A percentile compares a stretch with the other conserved stretches of the same genome.
Conservation (phyloP, 2,888 invertebrate species). For the Clivina fossor region DNA sequence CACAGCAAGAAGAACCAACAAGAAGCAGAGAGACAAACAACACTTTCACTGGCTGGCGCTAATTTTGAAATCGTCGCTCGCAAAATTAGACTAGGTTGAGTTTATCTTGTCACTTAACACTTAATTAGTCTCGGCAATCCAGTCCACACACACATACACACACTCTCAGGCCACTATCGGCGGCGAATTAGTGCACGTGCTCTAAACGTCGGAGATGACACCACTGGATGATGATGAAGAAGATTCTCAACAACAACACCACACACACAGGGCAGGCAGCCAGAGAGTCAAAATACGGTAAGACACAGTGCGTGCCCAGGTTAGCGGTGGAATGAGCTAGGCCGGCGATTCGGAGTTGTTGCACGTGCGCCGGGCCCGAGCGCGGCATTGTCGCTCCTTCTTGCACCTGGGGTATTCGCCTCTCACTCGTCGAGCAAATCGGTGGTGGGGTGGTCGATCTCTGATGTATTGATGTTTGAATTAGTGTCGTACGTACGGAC, state of each 20-base stretch:
- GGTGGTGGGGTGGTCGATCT: constrained; percentile 17
- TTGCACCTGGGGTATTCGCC: constrained; percentile 21
- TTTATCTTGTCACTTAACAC: constrained; percentile 45
- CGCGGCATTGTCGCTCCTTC: no score
- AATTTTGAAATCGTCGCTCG: constrained; percentile 47
- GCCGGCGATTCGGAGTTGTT: no score
- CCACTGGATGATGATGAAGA: constrained; percentile 11
- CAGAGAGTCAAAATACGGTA: neutral
- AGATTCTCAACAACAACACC: no score
- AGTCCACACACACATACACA: constrained; percentile 1
- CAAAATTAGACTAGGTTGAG: constrained; percentile 43
- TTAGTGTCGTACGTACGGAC: constrained; percentile 49
- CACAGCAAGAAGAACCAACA: neutral
- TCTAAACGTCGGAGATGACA: neutral
- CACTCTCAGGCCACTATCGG: no score
- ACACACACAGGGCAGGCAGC: neutral
- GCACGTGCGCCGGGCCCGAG: no score
- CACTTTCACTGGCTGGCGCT: constrained; percentile 49
- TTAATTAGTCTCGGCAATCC: constrained; percentile 33
- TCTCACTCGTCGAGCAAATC: constrained; percentile 10
- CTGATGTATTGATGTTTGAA: constrained; percentile 53
- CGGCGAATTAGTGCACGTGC: no score
- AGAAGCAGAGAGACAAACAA: neutral
- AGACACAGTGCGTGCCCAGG: neutral
- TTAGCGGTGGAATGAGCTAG: neutral